A percentile compares a stretch with the other conserved stretches of the same genome.
These are phyloP conservation scores for Melanargia galathea DNA, from an alignment of 2,888 invertebrate species.

Conservation along the genomic window DNA sequence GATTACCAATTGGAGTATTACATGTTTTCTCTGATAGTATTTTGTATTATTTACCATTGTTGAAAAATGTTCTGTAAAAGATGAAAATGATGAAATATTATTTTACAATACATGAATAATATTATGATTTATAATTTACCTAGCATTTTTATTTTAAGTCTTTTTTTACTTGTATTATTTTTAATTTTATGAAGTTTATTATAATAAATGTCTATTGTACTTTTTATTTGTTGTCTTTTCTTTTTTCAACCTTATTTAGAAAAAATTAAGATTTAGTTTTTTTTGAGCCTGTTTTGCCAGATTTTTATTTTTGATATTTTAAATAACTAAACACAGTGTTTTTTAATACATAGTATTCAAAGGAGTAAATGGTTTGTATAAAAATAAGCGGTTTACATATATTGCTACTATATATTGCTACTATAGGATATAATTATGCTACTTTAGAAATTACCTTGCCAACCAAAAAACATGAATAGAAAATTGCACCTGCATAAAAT, in stretches of 20 bases:
- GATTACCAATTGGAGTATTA: constrained; percentile 36
- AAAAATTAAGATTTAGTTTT: constrained; percentile 25
- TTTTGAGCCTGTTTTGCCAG: background rate
- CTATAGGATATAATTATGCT: too few relatives aligned
- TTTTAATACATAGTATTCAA: too few relatives aligned
- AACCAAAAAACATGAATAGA: background rate
- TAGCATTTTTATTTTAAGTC: constrained; percentile 36
- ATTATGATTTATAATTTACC: constrained; percentile 18
- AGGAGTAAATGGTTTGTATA: too few relatives aligned
- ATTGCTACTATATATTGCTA: too few relatives aligned
- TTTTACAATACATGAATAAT: background rate
- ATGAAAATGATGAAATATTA: constrained; percentile 12
- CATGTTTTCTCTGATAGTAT: constrained; percentile 20
- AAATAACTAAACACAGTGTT: too few relatives aligned
- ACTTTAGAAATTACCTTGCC: too few relatives aligned
- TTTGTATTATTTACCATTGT: constrained; percentile 31
- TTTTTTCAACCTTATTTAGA: constrained; percentile 20
- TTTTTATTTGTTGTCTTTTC: constrained; percentile 34
- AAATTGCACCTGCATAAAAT: background rate
- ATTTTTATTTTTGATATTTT: background rate
- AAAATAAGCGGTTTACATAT: too few relatives aligned
- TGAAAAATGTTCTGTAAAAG: constrained; percentile 16
- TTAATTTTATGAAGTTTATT: constrained; percentile 54
- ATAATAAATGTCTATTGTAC: constrained; percentile 43
- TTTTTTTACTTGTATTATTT: constrained; percentile 51